Base-by-base conservation (phyloP, 1,140 invertebrate species). In the Sweltsa coloradensis region DNA sequence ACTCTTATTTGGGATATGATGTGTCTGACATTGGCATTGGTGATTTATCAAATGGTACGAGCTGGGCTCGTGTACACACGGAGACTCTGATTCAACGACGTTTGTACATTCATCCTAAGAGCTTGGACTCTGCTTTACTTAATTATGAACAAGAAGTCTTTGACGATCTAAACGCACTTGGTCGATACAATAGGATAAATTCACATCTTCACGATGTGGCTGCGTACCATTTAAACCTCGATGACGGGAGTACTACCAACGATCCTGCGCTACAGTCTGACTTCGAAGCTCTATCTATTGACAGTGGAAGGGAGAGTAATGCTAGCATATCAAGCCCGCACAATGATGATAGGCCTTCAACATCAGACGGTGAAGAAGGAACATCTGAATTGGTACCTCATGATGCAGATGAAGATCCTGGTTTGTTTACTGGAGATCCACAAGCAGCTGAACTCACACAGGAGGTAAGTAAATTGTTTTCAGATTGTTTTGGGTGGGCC, bases 81-180 rank as follows among this genome's bases (percentile, higher is more conserved):
- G 60, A 72, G 26, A 72, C 73, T 0, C 64, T 67, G 29, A 51
- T 67, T 21, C 65, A 67, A 49, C 62, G 74, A 25, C 73, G 76
- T 25, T 66, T 74, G 6, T 78, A 67, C 53, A 67, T 81, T 1
- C 80, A 85, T 55, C 81, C 81, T 0, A 89, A 87, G 58, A 82
- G 75, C 52, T 57, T 83, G 13, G 83, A 86, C 54, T 77, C 78
- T n/a, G 69, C 81, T 34, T 61, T 84, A 37, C 59, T 83, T 1
- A 79, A 80, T 56, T 81, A 83, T 57, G 78, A 84, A 59, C 69
- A 78, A 57, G 71, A 81, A 53, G 60, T 85, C n/a, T 84, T 85
- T 57, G 78, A 80, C 50, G 82, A 86, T 53, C 63, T 86, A n/a
- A 81, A 83, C 56, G 76, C 78, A 4, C 59, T 80, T n/a, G 77